Conservation (phyloP, 2,888 invertebrate genomes). For the Timandra comae region DNA sequence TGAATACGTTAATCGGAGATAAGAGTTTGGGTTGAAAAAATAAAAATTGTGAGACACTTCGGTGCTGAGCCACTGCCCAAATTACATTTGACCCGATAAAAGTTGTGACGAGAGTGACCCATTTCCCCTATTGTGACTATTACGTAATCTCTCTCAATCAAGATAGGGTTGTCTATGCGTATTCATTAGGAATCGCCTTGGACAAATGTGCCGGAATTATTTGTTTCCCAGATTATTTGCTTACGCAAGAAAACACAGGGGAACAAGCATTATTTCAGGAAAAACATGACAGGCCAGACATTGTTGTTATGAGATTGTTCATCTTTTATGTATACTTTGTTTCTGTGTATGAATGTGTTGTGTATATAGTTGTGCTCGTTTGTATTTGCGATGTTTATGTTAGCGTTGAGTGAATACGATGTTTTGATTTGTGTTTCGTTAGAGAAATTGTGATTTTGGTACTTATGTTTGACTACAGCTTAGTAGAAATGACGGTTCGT, state of each 20-base stretch:
- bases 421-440: no score
- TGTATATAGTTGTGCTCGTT: no score
- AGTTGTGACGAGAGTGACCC: constrained; percentile 31
- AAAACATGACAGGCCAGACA: constrained; percentile 27
- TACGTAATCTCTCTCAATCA: constrained; percentile 62
- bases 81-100: constrained; percentile 4
- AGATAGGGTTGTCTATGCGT: constrained; percentile 58
- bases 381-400: no score
- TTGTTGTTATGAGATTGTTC: constrained; percentile 24
- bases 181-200: constrained; percentile 56
- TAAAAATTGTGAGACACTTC: no score
- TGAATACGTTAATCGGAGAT: no score
- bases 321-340: constrained; percentile 14
- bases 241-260: constrained; percentile 47
- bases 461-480: no score
- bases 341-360: no score
- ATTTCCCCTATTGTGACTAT: constrained; percentile 38
- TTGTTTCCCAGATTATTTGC: constrained; percentile 47
- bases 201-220: constrained; percentile 52
- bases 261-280: constrained; percentile 32
- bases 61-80: not conserved
- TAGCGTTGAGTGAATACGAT: no score
- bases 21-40: no score
- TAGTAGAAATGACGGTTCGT: no score
- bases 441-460: no score